Base-by-base conservation (phyloP, 2,113 vertebrate species). In the Rhodinocichla rosea region DNA sequence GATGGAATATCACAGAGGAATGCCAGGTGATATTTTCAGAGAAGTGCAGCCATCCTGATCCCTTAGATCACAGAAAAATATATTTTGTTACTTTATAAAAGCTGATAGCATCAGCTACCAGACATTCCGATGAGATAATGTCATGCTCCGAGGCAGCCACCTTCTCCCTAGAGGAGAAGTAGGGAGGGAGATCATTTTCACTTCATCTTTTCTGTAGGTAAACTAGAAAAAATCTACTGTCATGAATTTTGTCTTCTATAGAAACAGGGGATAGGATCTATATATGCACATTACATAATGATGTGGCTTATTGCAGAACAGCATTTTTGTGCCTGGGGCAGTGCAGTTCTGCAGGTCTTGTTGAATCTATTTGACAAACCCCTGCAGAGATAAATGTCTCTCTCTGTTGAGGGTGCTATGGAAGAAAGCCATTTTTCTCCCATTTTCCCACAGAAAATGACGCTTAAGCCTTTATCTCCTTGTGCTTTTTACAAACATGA, bases 251-350 rank as follows among this genome's bases (percentile, higher is more conserved):
- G 37, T 59, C 63, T 88, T 9, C 7, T 75, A 3, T 20, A 56
- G 49, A 89, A 87, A 67, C 2, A 52, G 32, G 59, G 86, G 56
- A 50, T 33, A 52, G 76, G 75, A 27, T 28, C n/a, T 28, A 3
- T 59, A 9, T 8, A 1, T 32, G 22, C 1, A 1, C 68, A 27
- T 75, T 50, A 8, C 50, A 42, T 59, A 62, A 8, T 2, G 5
- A 20, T n/a, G 35, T 35, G 42, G 33, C 24, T 83, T 80, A 24
- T 17, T 83, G 56, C 59, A 70, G 62, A 87, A 9, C n/a, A 65
- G 42, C 50, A 7, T 24, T 88, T 83, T 53, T 83, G 64, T 85
- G 55, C 40, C 28, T 13, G 8, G 24, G 17, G 7, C 45, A 62
- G 30, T 69, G 50, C 42, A 42, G 1, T 70, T 89, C 47, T 67